Conservation (phyloP, 2,113 vertebrate species). For the Gadus macrocephalus region DNA sequence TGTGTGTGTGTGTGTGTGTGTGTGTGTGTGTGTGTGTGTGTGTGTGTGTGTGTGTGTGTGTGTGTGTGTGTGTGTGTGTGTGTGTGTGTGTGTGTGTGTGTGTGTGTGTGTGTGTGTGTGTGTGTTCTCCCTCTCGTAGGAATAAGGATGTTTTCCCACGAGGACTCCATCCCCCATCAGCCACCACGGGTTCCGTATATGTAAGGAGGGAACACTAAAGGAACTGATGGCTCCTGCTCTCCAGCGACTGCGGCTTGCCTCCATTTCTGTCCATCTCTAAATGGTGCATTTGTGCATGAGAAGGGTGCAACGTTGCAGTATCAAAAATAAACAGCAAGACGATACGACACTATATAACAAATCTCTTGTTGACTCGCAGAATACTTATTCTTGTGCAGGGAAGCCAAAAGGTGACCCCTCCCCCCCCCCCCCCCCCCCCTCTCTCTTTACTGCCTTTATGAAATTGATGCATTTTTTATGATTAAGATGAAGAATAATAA, state of each 20-base stretch:
- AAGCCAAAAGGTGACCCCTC: slow-evolving; percentile 17
- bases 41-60: slow-evolving; percentile 1
- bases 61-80: not conserved
- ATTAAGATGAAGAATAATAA: slow-evolving; percentile 74
- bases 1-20: not conserved
- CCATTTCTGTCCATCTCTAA: slow-evolving; percentile 77
- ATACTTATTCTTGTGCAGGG: slow-evolving; percentile 41
- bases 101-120: slow-evolving; percentile 1
- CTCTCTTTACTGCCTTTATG: slow-evolving; percentile 66
- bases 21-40: not conserved
- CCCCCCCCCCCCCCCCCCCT: no score
- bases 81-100: slow-evolving; percentile 1
- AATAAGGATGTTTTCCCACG: slow-evolving; percentile 74
- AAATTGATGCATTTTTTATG: slow-evolving; percentile 60
- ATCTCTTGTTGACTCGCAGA: slow-evolving; percentile 77
- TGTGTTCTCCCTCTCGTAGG: slow-evolving; percentile 64
- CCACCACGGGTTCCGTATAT: slow-evolving; percentile 45
- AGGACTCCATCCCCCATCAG: slow-evolving; percentile 71
- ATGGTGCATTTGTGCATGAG: slow-evolving; percentile 86
- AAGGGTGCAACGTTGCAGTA: slow-evolving; percentile 75
- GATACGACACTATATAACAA: slow-evolving; percentile 34
- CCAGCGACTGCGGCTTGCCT: slow-evolving; percentile 78
- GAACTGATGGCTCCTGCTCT: slow-evolving; percentile 45
- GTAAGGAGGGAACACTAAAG: slow-evolving; percentile 44
- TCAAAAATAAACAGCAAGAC: slow-evolving; percentile 50